These are phyloP conservation scores for Xiphophorus couchianus DNA, from an alignment of 2,113 vertebrate species.

Conservation along the genomic window DNA sequence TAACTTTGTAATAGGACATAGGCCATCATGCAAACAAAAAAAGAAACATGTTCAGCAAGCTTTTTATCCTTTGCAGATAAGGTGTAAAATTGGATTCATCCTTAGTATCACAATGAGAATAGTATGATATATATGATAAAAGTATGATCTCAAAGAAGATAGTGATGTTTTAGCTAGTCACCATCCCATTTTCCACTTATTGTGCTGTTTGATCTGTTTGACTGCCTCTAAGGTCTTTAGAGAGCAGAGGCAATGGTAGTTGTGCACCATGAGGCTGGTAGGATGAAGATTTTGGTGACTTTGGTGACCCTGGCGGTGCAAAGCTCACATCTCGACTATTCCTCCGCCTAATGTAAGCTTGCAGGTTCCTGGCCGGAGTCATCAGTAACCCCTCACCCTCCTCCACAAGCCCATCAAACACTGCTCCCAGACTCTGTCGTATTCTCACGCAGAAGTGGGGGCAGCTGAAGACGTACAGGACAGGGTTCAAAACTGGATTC, in stretches of 20 bases:
- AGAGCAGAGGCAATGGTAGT: neutral
- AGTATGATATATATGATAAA: too few species aligned
- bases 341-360: constrained; percentile 18
- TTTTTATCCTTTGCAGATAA: too few species aligned
- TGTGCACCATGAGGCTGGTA: neutral
- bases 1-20: too few species aligned
- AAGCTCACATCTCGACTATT: constrained; percentile 23
- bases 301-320: neutral
- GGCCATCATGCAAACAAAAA: too few species aligned
- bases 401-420: constrained; percentile 78
- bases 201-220: neutral
- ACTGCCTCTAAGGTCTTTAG: neutral
- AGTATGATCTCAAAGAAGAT: neutral
- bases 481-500: constrained; percentile 87
- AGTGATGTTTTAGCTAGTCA: neutral
- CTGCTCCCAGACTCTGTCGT: constrained; percentile 68
- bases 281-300: neutral
- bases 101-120: too few species aligned
- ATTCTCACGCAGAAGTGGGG: constrained; percentile 85
- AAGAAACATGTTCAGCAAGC: too few species aligned
- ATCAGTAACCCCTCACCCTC: constrained; percentile 56
- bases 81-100: too few species aligned
- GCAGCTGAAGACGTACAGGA: constrained; percentile 92
- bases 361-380: constrained; percentile 25
- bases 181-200: neutral